A percentile compares a stretch with the other conserved stretches of the same genome.
phyloP scores from a whole-genome alignment of 2,113 vertebrate species.

The Pteropus alecto region DNA sequence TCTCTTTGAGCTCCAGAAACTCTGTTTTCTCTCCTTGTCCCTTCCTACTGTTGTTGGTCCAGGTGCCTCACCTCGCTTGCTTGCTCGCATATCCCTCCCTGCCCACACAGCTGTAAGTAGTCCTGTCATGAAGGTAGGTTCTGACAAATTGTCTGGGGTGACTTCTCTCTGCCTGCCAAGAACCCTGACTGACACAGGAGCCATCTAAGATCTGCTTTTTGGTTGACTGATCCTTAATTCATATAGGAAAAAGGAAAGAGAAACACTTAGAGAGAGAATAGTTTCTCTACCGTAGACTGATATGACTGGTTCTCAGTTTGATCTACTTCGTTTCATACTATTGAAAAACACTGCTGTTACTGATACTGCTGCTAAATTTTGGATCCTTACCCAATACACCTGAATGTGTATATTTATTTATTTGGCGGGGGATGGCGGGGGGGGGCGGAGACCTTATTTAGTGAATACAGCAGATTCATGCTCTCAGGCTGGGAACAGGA shows the following conservation, averaged over 20 bases:
- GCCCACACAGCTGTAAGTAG: neutral
- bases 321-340: neutral
- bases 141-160: neutral
- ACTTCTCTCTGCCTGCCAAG: neutral
- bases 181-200: neutral
- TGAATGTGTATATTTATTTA: neutral
- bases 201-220: neutral
- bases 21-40: neutral
- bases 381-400: neutral
- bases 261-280: neutral
- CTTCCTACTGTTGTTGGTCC: neutral
- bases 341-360: neutral
- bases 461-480: neutral
- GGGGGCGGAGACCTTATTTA: neutral
- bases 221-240: neutral
- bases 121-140: neutral
- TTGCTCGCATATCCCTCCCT: neutral
- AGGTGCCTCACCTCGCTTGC: neutral
- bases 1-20: neutral
- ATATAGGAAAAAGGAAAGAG: neutral
- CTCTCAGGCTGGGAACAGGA: neutral
- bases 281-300: neutral
- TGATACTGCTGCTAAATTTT: neutral
- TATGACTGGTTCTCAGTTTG: neutral
- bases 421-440: too few species aligned